phyloP scores from a whole-genome alignment of 2,797 vertebrate species.

The Hoplostethus mediterraneus region DNA sequence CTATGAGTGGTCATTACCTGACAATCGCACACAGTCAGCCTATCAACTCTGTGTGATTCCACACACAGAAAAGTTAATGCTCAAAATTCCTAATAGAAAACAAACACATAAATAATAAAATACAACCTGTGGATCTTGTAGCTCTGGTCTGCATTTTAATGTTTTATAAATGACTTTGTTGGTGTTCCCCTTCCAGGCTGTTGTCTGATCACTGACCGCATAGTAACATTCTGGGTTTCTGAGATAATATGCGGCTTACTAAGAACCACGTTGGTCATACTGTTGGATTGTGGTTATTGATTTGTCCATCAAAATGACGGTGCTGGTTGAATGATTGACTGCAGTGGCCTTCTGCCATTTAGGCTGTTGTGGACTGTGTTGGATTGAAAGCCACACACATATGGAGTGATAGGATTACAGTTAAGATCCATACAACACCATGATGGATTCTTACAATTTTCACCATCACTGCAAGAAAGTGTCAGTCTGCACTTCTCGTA shows the following conservation, averaged over 20 bases:
- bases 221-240: neutral
- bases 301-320: conserved; percentile 40
- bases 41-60: neutral
- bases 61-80: neutral
- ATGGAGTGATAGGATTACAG: conserved; percentile 5
- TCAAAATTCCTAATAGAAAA: conserved; percentile 8
- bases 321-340: conserved; percentile 43
- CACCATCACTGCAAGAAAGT: neutral
- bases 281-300: conserved; percentile 53
- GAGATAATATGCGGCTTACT: conserved; percentile 10
- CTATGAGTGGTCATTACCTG: conserved; percentile 64
- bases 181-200: conserved; percentile 10
- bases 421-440: neutral
- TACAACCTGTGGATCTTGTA: neutral
- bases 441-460: conserved; percentile 18
- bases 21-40: conserved; percentile 51
- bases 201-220: neutral
- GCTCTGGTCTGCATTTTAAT: conserved; percentile 26
- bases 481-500: too few relatives aligned
- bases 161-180: conserved; percentile 33
- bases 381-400: conserved; percentile 8
- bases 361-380: neutral
- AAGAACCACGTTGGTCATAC: conserved; percentile 29
- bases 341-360: conserved; percentile 13
- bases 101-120: neutral